phyloP scores from a whole-genome alignment of 2,888 invertebrate genomes.

The Euphydryas editha region DNA sequence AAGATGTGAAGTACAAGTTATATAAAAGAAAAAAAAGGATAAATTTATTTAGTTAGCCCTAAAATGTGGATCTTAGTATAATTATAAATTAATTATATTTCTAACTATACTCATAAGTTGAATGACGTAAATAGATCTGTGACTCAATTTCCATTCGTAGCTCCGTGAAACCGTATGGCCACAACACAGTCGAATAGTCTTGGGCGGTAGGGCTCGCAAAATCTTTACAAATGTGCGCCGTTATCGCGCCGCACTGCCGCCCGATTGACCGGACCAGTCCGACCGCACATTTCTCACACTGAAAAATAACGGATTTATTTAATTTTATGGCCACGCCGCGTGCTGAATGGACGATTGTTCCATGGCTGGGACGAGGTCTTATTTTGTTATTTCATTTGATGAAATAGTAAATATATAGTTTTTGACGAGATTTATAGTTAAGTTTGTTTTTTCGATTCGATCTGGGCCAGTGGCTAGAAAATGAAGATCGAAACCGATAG shows the following conservation, averaged over 20 bases:
- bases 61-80: no score
- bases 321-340: slow-evolving; percentile 81
- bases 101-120: no score
- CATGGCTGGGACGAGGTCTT: slow-evolving; percentile 40
- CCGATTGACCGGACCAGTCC: slow-evolving; percentile 75
- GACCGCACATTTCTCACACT: slow-evolving; percentile 75
- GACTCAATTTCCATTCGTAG: slow-evolving; percentile 32
- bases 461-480: no score
- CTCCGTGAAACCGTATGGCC: slow-evolving; percentile 69
- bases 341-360: slow-evolving; percentile 80
- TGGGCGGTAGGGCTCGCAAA: slow-evolving; percentile 69
- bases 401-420: neutral
- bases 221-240: slow-evolving; percentile 82
- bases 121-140: no score
- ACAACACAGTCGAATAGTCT: slow-evolving; percentile 63
- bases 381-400: slow-evolving; percentile 16
- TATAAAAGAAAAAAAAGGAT: no score
- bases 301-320: slow-evolving; percentile 84
- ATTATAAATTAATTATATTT: no score
- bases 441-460: neutral
- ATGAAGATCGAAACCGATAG: no score
- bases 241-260: slow-evolving; percentile 75
- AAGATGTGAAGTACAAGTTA: no score
- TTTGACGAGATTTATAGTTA: neutral
- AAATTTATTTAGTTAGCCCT: no score